These are phyloP conservation scores for Dicerorhinus sumatrensis DNA, from an alignment of 2,113 vertebrate genomes.

Conservation along the genomic window DNA sequence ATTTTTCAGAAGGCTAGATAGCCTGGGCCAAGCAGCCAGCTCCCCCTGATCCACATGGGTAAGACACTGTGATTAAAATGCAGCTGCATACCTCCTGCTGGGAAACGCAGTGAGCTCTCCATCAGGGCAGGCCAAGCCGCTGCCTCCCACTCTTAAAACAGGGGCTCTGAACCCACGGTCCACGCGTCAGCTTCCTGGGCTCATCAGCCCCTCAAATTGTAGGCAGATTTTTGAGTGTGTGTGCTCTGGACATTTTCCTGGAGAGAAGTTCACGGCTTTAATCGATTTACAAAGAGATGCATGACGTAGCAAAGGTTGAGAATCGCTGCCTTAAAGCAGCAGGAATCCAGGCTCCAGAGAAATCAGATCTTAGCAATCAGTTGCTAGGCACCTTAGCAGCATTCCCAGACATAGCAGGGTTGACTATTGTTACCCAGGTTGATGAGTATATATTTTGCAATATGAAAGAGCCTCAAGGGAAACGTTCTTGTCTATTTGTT, in stretches of 20 bases:
- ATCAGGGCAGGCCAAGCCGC: neutral
- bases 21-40: neutral
- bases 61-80: conserved; percentile 25
- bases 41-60: neutral
- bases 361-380: neutral
- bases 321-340: neutral
- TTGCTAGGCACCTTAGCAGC: conserved; percentile 2
- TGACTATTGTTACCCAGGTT: neutral
- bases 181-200: neutral
- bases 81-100: conserved; percentile 1
- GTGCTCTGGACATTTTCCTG: neutral
- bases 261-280: neutral
- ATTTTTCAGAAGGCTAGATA: neutral
- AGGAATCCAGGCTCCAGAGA: neutral
- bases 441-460: neutral
- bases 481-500: neutral
- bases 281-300: conserved; percentile 22
- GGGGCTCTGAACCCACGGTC: neutral
- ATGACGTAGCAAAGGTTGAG: neutral
- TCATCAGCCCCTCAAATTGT: neutral
- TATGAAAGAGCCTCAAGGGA: neutral
- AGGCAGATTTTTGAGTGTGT: neutral
- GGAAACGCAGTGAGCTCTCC: neutral
- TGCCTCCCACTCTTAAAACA: neutral
- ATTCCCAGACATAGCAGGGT: neutral